A percentile compares a stretch with the other conserved stretches of the same genome.
These are phyloP conservation scores for Gymnocypris eckloni DNA, from an alignment of 2,797 vertebrate genomes.

Conservation along the genomic window DNA sequence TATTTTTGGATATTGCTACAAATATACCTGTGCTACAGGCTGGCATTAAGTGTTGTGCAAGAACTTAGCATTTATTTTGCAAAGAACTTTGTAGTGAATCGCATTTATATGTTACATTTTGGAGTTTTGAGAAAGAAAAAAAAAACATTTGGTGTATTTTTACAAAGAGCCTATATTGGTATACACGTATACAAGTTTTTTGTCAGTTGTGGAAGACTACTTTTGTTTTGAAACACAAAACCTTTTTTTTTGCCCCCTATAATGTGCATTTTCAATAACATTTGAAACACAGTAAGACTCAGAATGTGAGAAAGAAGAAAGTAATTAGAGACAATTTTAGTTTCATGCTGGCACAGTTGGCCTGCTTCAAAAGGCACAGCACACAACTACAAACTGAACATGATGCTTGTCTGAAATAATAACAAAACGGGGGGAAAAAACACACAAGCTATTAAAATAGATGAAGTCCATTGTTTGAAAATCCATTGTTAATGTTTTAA, in stretches of 20 bases:
- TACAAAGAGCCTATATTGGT: neutral
- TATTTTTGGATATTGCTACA: too few species aligned
- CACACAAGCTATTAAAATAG: neutral
- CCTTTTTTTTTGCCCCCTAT: neutral
- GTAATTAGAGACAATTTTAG: neutral
- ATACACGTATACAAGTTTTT: neutral
- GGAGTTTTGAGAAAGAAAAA: neutral
- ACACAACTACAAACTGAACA: neutral
- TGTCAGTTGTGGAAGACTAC: neutral
- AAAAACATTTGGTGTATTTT: too few species aligned
- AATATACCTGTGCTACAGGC: too few species aligned
- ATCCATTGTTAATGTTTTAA: neutral
- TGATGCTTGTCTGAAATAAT: neutral
- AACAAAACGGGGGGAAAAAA: too few species aligned
- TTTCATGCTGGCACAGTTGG: neutral
- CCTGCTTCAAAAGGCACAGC: neutral
- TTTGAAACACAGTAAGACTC: neutral
- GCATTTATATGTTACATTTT: neutral
- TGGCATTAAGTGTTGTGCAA: neutral
- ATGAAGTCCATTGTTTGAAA: constrained; percentile 6
- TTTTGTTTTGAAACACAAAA: neutral
- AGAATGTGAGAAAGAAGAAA: neutral
- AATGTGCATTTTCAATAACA: neutral
- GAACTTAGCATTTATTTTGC: neutral
- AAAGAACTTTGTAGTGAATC: neutral